phyloP scores from a whole-genome alignment of 92 coral and sea anemone genomes.

The Chrysogorgia sp. region DNA sequence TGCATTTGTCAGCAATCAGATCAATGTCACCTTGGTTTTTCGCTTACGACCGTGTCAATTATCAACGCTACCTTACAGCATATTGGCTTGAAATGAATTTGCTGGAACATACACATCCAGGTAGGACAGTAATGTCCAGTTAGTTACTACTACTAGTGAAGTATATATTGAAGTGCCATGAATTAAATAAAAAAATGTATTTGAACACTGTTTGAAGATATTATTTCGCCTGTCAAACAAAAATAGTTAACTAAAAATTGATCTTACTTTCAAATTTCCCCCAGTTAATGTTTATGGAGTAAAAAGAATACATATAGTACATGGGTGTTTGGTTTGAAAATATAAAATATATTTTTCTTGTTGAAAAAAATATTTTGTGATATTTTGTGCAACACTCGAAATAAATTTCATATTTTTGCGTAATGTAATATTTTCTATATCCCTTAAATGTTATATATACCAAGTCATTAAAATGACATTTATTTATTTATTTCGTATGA shows the following conservation, averaged over 20 bases:
- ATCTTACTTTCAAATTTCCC: slow-evolving; percentile 15
- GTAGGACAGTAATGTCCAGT: slow-evolving; percentile 10
- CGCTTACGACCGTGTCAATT: slow-evolving; percentile 31
- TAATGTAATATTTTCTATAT: slow-evolving; percentile 13
- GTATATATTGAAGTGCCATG: slow-evolving; percentile 11
- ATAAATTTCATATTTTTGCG: not conserved
- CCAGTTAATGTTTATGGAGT: too few relatives aligned
- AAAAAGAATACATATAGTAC: too few relatives aligned
- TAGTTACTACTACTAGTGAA: slow-evolving; percentile 16
- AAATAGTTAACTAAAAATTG: slow-evolving; percentile 21
- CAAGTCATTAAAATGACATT: too few relatives aligned
- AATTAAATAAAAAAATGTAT: slow-evolving; percentile 14
- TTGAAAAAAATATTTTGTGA: not conserved
- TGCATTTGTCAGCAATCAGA: slow-evolving; percentile 38
- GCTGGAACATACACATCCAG: slow-evolving; percentile 39
- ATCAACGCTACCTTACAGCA: slow-evolving; percentile 35
- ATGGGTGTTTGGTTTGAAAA: too few relatives aligned
- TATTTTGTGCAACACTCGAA: slow-evolving; percentile 3
- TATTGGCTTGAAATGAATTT: slow-evolving; percentile 43
- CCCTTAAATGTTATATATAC: not conserved
- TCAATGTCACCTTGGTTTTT: slow-evolving; percentile 45
- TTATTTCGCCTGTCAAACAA: slow-evolving; percentile 17
- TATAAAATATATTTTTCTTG: too few relatives aligned
- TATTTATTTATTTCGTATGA: too few relatives aligned
- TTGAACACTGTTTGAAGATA: slow-evolving; percentile 20